Conservation (phyloP, 2,797 vertebrate genomes). For the Brachyrhaphis roseni region DNA sequence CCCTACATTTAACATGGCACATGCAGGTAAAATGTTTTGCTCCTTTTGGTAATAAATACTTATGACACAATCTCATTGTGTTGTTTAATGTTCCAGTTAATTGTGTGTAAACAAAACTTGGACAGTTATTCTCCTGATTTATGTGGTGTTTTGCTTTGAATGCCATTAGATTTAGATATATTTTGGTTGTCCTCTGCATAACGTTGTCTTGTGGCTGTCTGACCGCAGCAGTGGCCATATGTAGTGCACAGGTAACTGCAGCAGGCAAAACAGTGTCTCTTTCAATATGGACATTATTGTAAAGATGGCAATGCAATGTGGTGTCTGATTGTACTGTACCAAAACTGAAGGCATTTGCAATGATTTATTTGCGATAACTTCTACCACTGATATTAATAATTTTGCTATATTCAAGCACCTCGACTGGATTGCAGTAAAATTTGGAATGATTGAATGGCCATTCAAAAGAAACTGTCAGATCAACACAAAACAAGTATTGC, state of each 20-base stretch:
- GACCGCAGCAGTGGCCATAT: background rate
- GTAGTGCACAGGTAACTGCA: background rate
- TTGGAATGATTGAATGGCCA: background rate
- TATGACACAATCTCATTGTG: background rate
- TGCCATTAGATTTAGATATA: background rate
- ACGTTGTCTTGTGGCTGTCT: background rate
- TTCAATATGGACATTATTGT: background rate
- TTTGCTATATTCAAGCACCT: background rate
- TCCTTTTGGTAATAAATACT: background rate
- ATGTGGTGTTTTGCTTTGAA: background rate
- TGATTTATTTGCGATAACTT: background rate
- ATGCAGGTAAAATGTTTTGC: background rate
- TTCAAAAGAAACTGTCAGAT: background rate
- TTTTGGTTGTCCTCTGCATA: background rate
- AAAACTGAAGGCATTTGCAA: background rate
- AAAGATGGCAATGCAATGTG: background rate
- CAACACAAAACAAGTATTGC: background rate
- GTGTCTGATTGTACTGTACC: background rate
- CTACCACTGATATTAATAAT: background rate
- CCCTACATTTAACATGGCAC: background rate
- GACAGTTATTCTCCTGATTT: background rate
- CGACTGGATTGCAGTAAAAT: background rate
- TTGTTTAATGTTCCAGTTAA: background rate
- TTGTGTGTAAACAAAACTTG: background rate
- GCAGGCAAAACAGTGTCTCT: background rate